Evolutionary conservation across 1,140 invertebrate genomes (phyloP).

Genomic region (Neoseiulus cucumeris): DNA sequence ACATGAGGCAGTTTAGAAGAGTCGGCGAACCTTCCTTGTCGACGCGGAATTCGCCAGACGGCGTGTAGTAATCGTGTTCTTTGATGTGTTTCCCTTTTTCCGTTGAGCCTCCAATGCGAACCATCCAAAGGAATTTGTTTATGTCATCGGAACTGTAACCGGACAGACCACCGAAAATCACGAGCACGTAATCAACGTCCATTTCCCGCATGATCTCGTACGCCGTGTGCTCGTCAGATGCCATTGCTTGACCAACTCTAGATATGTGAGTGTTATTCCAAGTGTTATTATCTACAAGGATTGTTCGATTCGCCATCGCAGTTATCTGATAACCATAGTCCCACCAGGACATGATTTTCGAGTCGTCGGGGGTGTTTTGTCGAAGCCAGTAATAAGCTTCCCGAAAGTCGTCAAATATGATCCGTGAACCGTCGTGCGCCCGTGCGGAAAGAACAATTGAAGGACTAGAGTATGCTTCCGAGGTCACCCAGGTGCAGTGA

Average conservation of each 20-base stretch:
- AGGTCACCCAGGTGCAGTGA: conserved; percentile 99
- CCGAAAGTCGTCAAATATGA: conserved; percentile 94
- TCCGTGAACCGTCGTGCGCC: conserved; percentile 73
- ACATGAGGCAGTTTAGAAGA: conserved; percentile 79
- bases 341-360: conserved; percentile 98
- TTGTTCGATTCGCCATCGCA: conserved; percentile 93
- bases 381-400: conserved; percentile 95
- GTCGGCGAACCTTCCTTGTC: conserved; percentile 69
- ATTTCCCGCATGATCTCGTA: conserved; percentile 93
- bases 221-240: conserved; percentile 80
- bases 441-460: conserved; percentile 89
- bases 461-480: conserved; percentile 89
- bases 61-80: conserved; percentile 87
- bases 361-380: conserved; percentile 81
- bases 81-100: conserved; percentile 81
- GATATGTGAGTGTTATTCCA: conserved; percentile 99
- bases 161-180: conserved; percentile 91
- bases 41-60: conserved; percentile 76
- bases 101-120: conserved; percentile 87
- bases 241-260: conserved; percentile 90
- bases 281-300: conserved; percentile 96
- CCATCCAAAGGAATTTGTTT: conserved; percentile 99
- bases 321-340: conserved; percentile 99
- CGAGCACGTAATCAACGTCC: conserved; percentile 91
- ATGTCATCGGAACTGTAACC: conserved; percentile 98